Base-by-base conservation (phyloP, 2,797 vertebrate genomes). In the Phrynocephalus vlangalii region DNA sequence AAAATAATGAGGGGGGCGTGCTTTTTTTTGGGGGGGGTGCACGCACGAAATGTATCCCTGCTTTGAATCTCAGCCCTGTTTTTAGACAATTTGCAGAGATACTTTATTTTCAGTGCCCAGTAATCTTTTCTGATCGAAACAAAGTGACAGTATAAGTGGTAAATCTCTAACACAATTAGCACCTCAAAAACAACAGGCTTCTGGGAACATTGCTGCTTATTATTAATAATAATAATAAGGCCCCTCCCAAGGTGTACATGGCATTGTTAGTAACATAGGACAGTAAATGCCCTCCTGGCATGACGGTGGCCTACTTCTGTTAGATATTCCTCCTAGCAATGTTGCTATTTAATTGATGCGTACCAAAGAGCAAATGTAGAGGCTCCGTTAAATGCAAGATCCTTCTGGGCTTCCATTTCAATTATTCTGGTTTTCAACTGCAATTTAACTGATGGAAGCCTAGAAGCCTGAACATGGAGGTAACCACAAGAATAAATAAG, bases 401-500 rank as follows among this genome's bases (percentile, higher is more conserved):
- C 78, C 78, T 88, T 82, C 79, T 81, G 78, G 71, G 78, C 78
- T 85, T 88, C 63, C 87, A 85, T 81, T 88, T 88, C 83, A 88
- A 76, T 88, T 88, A 88, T 85, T 88, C 71, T 81, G 78, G 71
- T 88, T 88, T 88, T 88, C 87, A 85, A 56, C 78, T 76, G 30
- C 83, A 88, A 85, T 88, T 85, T 88, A 82, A 66, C 87, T 77
- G 78, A 88, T 56, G 68, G 60, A 88, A 76, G 22, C 71, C 71
- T 76, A 88, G 83, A 76, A 85, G 60, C 30, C 78, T 81, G 71
- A 67, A 88, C 52, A 56, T 56, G 24, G 60, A 85, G 18, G 70
- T 85, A 88, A 81, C 71, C 78, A 85, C 70, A 77, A 85, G 71
- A 85, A 85, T 81, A 88, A 82, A 88, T 82, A 85, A 88, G 78